Evolutionary conservation across 2,888 invertebrate species (phyloP), one percentile per base, ranked within the genome.

Genomic region (Trissonchulus latispiculum): DNA sequence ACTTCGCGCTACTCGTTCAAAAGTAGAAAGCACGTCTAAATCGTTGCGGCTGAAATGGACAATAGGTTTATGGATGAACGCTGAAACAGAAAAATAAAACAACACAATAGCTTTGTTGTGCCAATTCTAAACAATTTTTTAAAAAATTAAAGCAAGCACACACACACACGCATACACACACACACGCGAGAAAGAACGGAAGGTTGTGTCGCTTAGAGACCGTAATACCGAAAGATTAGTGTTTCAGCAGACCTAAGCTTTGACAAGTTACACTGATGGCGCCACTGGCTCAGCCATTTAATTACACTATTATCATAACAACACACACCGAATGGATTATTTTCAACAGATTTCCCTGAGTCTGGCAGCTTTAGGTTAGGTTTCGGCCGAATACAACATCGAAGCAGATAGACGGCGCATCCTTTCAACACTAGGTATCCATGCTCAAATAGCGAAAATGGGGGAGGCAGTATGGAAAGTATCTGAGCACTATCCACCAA

Each of bases 401-500:
- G n/a, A n/a, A n/a, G n/a, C n/a, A 48, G 48, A 15, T 8, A 48
- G 8, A 48, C 8, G 48, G 48, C 48, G 48, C 48, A 48, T 15
- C 3, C 28, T n/a, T n/a, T 32, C n/a, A 33, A 8, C 28, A 68
- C 3, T n/a, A 23, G 33, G n/a, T 74, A 78, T 61, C 79, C 32
- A 75, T 79, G 78, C n/a, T 81, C 79, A 32, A 85, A 35, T 15
- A 85, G 75, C 73, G 83, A 81, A 71, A 85, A 79, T 0, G 85
- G 85, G 1, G 84, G 83, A 0, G 82, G 81, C 15, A 85, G 77
- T 2, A 78, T 77, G 0, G 84, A 83, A 76, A 83, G 83, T 31
- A 78, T 77, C 70, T 84, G 81, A 75, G 83, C 84, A 74, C 85
- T 84, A 76, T 81, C 80, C 37, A 83, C 83, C 36, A 85, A 78